These are phyloP conservation scores for Rhagoletis pomonella DNA, from an alignment of 1,140 invertebrate species.

Conservation along the genomic window DNA sequence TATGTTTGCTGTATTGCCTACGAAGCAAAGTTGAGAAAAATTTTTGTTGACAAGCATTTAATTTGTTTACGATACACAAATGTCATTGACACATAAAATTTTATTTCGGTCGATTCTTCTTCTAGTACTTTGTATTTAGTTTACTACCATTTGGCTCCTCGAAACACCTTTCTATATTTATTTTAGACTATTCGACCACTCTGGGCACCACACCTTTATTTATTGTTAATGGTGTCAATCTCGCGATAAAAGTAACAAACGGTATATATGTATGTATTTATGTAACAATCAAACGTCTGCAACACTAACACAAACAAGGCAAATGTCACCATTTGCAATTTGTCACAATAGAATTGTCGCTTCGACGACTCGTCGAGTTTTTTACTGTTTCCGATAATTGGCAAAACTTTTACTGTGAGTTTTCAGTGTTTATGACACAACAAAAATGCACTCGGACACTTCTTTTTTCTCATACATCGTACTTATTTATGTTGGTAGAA, in stretches of 20 bases:
- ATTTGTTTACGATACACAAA: constrained; percentile 50
- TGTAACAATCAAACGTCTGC: constrained; percentile 9
- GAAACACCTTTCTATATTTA: not conserved
- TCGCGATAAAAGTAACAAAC: not conserved
- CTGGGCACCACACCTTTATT: not conserved
- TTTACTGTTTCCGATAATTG: constrained; percentile 14
- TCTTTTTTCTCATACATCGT: not conserved
- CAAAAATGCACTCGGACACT: not conserved
- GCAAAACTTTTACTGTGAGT: constrained; percentile 11
- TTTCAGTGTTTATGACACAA: not conserved
- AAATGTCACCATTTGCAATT: constrained; percentile 14
- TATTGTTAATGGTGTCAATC: not conserved
- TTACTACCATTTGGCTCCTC: not conserved
- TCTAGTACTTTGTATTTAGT: not conserved
- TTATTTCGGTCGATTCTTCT: constrained; percentile 22
- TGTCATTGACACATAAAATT: constrained; percentile 49
- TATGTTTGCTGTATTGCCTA: constrained; percentile 30
- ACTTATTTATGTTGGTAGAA: not conserved
- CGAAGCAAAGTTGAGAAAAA: constrained; percentile 28
- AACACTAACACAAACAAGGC: not conserved
- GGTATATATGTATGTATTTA: not conserved
- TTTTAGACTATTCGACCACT: not conserved
- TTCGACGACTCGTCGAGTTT: constrained; percentile 12
- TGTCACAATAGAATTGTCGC: constrained; percentile 33
- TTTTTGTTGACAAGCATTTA: constrained; percentile 51